phyloP scores from a whole-genome alignment of 2,888 invertebrate genomes.

The Lasioglossum villosulum region DNA sequence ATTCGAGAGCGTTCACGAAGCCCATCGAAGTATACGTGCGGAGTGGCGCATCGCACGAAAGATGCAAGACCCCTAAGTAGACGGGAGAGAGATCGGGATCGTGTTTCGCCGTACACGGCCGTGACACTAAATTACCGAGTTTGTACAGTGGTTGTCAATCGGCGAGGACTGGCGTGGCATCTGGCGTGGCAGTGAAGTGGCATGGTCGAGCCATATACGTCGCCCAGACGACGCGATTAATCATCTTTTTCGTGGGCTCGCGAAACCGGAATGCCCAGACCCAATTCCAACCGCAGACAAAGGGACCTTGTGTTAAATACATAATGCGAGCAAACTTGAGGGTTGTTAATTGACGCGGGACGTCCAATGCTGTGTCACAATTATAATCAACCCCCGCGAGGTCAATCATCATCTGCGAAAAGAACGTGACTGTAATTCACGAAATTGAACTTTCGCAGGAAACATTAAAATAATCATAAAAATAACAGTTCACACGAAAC shows the following conservation, averaged over 20 bases:
- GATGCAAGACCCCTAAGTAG: background rate
- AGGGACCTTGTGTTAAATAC: constrained; percentile 1
- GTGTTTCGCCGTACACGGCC: constrained; percentile 70
- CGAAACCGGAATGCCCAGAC: constrained; percentile 49
- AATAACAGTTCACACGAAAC: no score
- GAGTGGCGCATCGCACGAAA: background rate
- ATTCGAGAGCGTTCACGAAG: constrained; percentile 36
- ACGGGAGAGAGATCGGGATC: constrained; percentile 35
- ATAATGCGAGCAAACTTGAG: background rate
- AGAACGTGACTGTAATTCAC: background rate
- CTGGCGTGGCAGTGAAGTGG: background rate
- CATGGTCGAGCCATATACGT: constrained; percentile 37
- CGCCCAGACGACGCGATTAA: constrained; percentile 21
- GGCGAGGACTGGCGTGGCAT: background rate
- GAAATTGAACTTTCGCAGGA: background rate
- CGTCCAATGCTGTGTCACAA: background rate
- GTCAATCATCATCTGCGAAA: background rate
- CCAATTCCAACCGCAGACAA: constrained; percentile 23
- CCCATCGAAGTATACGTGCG: constrained; percentile 24
- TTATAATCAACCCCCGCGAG: background rate
- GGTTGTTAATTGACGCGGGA: background rate
- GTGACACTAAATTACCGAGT: constrained; percentile 75
- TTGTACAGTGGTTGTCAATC: constrained; percentile 49
- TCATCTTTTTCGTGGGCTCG: constrained; percentile 44
- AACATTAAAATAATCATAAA: no score